A percentile compares a stretch with the other conserved stretches of the same genome.
Evolutionary conservation across 92 coral and sea anemone species (phyloP).

Genomic region (Zoanthus gigantus): DNA sequence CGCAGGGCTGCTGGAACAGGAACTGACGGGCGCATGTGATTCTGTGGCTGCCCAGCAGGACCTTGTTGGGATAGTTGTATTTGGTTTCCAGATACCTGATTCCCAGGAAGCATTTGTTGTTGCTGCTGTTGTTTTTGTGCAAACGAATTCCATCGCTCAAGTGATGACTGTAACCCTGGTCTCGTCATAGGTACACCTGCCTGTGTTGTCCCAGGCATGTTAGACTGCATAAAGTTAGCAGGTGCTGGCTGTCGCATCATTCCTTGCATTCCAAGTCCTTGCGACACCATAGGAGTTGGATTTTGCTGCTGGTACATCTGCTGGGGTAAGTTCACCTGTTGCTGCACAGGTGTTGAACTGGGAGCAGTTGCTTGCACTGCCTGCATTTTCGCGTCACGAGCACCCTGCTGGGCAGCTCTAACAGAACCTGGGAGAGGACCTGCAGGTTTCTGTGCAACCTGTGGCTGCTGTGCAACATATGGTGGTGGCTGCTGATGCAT

Average conservation of each 20-base stretch:
- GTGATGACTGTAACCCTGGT: constrained; percentile 52
- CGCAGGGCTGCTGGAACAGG: constrained; percentile 69
- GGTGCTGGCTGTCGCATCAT: constrained; percentile 81
- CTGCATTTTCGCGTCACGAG: constrained; percentile 81
- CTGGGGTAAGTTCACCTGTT: constrained; percentile 58
- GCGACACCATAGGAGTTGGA: constrained; percentile 60
- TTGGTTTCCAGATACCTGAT: constrained; percentile 66
- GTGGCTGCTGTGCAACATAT: constrained; percentile 78
- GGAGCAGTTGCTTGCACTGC: constrained; percentile 78
- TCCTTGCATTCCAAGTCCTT: constrained; percentile 62
- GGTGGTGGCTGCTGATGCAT: constrained; percentile 87
- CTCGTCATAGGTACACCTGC: constrained; percentile 53
- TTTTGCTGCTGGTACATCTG: constrained; percentile 60
- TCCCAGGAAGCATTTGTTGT: constrained; percentile 60
- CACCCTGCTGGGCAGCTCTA: constrained; percentile 93
- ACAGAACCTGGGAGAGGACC: constrained; percentile 98
- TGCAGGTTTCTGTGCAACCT: constrained; percentile 81
- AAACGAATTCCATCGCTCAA: constrained; percentile 43
- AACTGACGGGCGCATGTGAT: constrained; percentile 57
- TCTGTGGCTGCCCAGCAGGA: constrained; percentile 56
- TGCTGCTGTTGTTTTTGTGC: constrained; percentile 43
- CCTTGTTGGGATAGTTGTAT: constrained; percentile 66
- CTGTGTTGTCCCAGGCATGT: constrained; percentile 69
- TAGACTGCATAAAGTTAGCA: constrained; percentile 67
- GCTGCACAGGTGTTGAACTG: constrained; percentile 67